Evolutionary conservation across 2,113 vertebrate genomes (phyloP).

Genomic region (Pygoscelis antarcticus): DNA sequence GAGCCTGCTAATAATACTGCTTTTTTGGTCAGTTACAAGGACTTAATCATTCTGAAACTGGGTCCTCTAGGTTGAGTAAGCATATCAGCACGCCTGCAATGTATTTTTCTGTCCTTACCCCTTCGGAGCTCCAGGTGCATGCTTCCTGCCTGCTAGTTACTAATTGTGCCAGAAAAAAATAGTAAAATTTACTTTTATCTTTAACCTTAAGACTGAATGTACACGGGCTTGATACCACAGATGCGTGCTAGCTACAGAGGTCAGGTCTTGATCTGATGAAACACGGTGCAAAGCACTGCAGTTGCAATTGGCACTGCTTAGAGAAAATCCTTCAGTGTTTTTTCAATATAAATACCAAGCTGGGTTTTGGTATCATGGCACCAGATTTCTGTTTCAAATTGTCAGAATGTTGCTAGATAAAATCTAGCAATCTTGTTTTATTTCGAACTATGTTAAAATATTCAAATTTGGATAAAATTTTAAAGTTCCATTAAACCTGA

Average conservation of each 20-base stretch:
- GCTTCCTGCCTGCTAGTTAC: neutral
- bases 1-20: accelerated
- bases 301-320: neutral
- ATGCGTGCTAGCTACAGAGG: neutral
- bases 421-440: too few relatives aligned
- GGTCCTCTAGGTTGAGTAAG: neutral
- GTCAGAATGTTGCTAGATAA: neutral
- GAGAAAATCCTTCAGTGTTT: accelerated
- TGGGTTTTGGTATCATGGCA: neutral
- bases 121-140: too few relatives aligned
- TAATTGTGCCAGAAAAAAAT: neutral
- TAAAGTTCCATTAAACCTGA: neutral
- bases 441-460: neutral
- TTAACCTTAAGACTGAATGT: neutral
- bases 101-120: accelerated
- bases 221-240: accelerated
- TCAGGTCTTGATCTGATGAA: neutral
- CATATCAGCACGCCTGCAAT: accelerated
- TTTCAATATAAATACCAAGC: neutral
- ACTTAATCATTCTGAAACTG: too few relatives aligned
- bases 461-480: neutral
- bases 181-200: neutral
- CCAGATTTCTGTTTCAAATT: neutral
- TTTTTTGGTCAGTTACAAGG: too few relatives aligned
- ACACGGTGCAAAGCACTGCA: accelerated